Base-by-base conservation (phyloP, 1,140 invertebrate genomes). In the Wiebesia pumilae region DNA sequence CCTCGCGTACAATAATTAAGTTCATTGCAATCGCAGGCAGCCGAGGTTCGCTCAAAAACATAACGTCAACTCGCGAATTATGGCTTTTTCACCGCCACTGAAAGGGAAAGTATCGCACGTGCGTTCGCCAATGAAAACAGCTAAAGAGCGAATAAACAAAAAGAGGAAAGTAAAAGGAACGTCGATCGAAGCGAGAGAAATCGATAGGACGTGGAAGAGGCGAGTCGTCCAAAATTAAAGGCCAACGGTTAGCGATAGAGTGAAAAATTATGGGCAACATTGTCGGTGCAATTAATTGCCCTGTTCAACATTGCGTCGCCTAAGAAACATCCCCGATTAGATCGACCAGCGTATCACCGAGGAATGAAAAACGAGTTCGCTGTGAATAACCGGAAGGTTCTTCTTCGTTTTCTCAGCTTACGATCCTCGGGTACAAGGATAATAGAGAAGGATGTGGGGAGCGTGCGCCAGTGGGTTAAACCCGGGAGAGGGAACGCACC, bases 401-500 rank as follows among this genome's bases (percentile, higher is more conserved):
- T 62, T 9, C 62, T 65, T 12, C 43, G 4, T 54, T 16, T 9
- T 10, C 51, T 16, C 10, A 2, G 9, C 2, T 14, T 10, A 16
- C 51, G 19, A 54, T 19, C 4, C 38, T 4, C 35, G 35, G 7
- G 10, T 0, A n/a, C 54, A 27, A 77, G 71, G 71, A 77, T 77
- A 62, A 83, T 54, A 84, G 83, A 78, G 51, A 84, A 78, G 75
- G 73, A 78, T 78, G 51, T 35, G 58, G 75, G 78, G 51, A 67
- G 75, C 40, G 51, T 19, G 51, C 51, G 51, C 51, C 19, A 38
- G 81, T 51, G 81, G 47, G 69, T 43, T 81, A 43, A 35, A 24
- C 19, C n/a, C 38, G 10, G 71, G 27, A 78, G 79, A 81, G 79
- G 75, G 75, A 54, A 86, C 84, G 86, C 88, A 89, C 89, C 89